Evolutionary conservation across 2,797 vertebrate genomes (phyloP), one percentile per base, ranked within the genome.

Genomic region (Columba guinea): DNA sequence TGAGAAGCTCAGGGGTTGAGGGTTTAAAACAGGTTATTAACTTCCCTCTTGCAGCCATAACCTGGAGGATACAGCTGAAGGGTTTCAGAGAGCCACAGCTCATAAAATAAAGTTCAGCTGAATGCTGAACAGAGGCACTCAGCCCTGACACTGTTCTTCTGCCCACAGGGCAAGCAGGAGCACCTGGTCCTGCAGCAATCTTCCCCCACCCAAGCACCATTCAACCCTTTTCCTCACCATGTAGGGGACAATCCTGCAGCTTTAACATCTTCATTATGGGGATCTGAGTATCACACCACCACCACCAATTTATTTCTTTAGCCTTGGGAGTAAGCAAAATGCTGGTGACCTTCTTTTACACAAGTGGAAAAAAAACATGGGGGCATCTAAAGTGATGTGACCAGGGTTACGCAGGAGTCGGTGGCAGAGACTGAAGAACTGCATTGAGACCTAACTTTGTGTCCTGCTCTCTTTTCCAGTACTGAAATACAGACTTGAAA

Each of bases 121-220:
- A 58, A 15, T 28, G 68, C 51, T 39, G 70, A 68, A 28, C 5
- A 0, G 0, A 55, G 37, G 51, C 1, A 3, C 55, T 32, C 22
- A 11, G 82, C 69, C 44, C 26, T 21, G 48, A 8, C 1, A 7
- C 7, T 59, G 37, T 37, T 63, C 48, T 26, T 48, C 48, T 15
- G 26, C 18, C 32, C 18, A 2, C 2, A 2, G 49, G 8, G 12
- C 18, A 7, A 37, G 51, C 22, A 4, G 52, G 56, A 83, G 17
- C 2, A 46, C 46, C 22, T 3, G 5, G n/a, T 53, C 56, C 58
- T 48, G 53, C 39, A 16, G 58, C 53, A 7, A 49, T 9, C 9
- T 64, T 13, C 22, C 11, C 22, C 7, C 4, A 7, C 10, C 6
- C 55, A 28, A 60, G 23, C 9, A 17, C 56, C 9, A 8, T 26